Percentiles rank a stretch among this genome's conserved stretches.
Conservation (phyloP, 1,140 invertebrate species). For the Carcinoscorpius rotundicauda region DNA sequence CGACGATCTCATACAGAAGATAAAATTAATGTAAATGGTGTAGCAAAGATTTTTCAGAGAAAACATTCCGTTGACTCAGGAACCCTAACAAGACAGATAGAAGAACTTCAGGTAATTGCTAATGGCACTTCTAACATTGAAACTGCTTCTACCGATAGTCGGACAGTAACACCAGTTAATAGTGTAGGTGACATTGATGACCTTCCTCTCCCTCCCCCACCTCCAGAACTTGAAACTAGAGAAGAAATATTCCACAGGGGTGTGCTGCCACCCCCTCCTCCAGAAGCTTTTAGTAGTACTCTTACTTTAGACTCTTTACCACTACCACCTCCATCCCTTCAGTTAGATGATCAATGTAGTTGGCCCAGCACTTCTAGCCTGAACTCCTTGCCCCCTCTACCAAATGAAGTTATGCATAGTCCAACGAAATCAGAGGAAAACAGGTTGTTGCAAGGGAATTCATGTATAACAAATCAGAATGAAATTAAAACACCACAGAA, state of each 20-base stretch:
- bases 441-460: no score
- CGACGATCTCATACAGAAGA: slow-evolving; percentile 30
- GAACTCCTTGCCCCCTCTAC: slow-evolving; percentile 32
- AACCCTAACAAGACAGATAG: not conserved
- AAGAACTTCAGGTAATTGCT: not conserved
- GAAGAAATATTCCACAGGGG: slow-evolving; percentile 22
- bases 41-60: slow-evolving; percentile 37
- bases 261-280: slow-evolving; percentile 41
- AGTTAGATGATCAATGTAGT: slow-evolving; percentile 20
- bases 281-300: slow-evolving; percentile 30
- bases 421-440: no score
- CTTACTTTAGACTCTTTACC: slow-evolving; percentile 30
- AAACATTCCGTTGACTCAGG: slow-evolving; percentile 22
- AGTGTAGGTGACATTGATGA: slow-evolving; percentile 22
- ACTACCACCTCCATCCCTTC: slow-evolving; percentile 29
- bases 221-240: slow-evolving; percentile 19
- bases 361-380: slow-evolving; percentile 25
- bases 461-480: no score
- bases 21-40: slow-evolving; percentile 19
- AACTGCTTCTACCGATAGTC: no score
- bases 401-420: slow-evolving; percentile 23
- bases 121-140: no score
- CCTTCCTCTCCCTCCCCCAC: slow-evolving; percentile 30
- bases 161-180: not conserved
- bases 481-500: no score